phyloP scores from a whole-genome alignment of 64 coral and sea anemone genomes.

The Platygyra sinensis region DNA sequence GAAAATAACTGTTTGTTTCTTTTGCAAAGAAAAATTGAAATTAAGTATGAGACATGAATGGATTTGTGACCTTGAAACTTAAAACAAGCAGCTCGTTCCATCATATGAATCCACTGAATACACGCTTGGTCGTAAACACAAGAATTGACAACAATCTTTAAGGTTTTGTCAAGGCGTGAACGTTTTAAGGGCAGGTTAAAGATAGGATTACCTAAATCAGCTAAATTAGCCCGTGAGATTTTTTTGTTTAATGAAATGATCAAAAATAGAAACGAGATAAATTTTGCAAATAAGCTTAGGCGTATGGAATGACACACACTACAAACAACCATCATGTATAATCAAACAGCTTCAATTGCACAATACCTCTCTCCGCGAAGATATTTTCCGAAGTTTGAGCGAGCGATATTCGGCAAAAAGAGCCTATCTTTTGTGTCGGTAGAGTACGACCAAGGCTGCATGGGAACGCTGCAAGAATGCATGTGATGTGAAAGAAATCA shows the following conservation, averaged over 20 bases:
- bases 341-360: neutral
- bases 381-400: neutral
- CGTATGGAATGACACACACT: neutral
- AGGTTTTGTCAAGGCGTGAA: too few relatives aligned
- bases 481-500: neutral
- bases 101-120: too few relatives aligned
- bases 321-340: neutral
- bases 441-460: neutral
- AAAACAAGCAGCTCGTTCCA: too few relatives aligned
- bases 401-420: conserved; percentile 10
- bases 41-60: too few relatives aligned
- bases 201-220: too few relatives aligned
- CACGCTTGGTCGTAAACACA: too few relatives aligned
- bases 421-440: neutral
- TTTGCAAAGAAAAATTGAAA: too few relatives aligned
- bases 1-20: too few relatives aligned
- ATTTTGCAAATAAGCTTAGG: neutral
- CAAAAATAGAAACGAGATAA: neutral
- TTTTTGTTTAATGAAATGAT: neutral
- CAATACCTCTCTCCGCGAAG: neutral
- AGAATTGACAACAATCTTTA: too few relatives aligned
- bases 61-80: too few relatives aligned
- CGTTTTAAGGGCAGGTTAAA: too few relatives aligned
- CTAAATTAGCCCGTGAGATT: too few relatives aligned
- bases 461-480: neutral